Conservation (phyloP, 2,113 vertebrate species). For the Scomber colias region DNA sequence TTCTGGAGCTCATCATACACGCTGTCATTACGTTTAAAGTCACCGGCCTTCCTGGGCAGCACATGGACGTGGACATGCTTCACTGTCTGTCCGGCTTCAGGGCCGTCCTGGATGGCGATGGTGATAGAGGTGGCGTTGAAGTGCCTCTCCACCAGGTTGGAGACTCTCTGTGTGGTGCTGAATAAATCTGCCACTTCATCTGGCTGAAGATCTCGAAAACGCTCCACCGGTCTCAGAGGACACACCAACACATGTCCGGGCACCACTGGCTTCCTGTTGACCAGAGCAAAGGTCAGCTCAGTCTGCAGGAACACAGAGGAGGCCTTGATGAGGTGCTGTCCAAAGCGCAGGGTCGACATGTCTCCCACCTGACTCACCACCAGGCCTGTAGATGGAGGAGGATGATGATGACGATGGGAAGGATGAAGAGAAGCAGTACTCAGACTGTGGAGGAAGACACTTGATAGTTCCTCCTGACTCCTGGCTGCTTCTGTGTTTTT, state of each 20-base stretch:
- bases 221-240: conserved; percentile 88
- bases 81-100: conserved; percentile 94
- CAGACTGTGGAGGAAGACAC: too few species aligned
- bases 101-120: conserved; percentile 89
- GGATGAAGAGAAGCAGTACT: too few species aligned
- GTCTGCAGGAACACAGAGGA: conserved; percentile 89
- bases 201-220: conserved; percentile 87
- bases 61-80: conserved; percentile 93
- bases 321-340: conserved; percentile 90
- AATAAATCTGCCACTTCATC: conserved; percentile 51
- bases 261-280: conserved; percentile 91
- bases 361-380: conserved; percentile 2
- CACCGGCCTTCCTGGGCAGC: conserved; percentile 87
- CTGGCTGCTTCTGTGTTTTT: too few species aligned
- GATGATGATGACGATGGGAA: too few species aligned
- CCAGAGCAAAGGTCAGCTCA: conserved; percentile 89
- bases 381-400: conserved; percentile 2
- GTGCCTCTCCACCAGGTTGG: conserved; percentile 88
- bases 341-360: conserved; percentile 88
- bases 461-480: too few species aligned
- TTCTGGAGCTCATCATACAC: conserved; percentile 87
- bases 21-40: conserved; percentile 89
- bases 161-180: conserved; percentile 85
- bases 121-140: conserved; percentile 78
- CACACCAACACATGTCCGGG: conserved; percentile 93